Evolutionary conservation across 1,140 invertebrate species (phyloP).

Genomic region (Lysiphlebus fabarum): DNA sequence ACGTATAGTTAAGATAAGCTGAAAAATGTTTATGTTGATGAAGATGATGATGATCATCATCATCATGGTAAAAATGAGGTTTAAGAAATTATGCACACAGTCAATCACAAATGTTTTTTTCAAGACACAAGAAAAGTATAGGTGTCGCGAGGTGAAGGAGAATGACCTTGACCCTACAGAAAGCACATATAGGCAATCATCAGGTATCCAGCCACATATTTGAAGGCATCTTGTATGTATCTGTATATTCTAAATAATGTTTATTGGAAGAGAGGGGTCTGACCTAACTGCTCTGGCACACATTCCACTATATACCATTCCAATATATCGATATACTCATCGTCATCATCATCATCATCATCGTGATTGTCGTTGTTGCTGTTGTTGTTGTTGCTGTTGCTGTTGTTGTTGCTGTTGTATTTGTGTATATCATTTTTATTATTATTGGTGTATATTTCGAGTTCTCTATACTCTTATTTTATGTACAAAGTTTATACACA

Average conservation of each 20-base stretch:
- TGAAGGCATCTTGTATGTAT: slow-evolving; percentile 24
- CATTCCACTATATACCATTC: slow-evolving; percentile 10
- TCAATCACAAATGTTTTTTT: slow-evolving; percentile 5
- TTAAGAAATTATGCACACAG: not conserved
- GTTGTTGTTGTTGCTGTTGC: too few species aligned
- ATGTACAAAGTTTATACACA: too few species aligned
- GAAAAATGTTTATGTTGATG: not conserved
- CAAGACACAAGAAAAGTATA: not conserved
- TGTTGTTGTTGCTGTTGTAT: not conserved
- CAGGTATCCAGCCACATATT: slow-evolving; percentile 26
- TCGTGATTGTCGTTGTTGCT: too few species aligned
- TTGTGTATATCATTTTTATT: too few species aligned
- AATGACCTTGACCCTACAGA: slow-evolving; percentile 38
- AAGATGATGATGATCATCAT: not conserved
- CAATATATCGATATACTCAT: slow-evolving; percentile 1
- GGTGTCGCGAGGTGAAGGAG: slow-evolving; percentile 20
- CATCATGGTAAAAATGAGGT: too few species aligned
- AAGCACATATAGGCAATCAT: slow-evolving; percentile 31
- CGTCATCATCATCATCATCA: not conserved
- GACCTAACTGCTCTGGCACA: slow-evolving; percentile 31
- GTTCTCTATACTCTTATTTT: too few species aligned
- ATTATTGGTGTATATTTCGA: too few species aligned
- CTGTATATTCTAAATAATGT: not conserved
- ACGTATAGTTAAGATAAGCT: slow-evolving; percentile 20
- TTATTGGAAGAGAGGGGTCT: slow-evolving; percentile 11